phyloP scores from a whole-genome alignment of 2,797 vertebrate genomes.

The Danio tinwini region DNA sequence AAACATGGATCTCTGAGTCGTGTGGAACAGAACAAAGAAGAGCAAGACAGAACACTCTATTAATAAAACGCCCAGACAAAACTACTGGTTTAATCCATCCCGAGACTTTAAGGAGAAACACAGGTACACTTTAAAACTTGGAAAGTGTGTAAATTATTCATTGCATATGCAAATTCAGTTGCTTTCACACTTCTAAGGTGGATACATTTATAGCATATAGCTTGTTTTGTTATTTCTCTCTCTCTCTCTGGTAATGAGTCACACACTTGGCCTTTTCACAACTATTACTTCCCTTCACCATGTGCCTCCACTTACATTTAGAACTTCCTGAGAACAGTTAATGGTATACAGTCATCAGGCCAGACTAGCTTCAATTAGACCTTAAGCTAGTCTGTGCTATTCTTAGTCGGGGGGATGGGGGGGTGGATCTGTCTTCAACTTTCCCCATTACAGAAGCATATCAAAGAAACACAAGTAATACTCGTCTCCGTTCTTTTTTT shows the following conservation, averaged over 20 bases:
- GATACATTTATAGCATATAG: neutral
- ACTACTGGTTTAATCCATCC: neutral
- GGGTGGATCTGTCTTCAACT: neutral
- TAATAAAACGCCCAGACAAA: neutral
- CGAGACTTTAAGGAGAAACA: neutral
- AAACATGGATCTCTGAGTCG: neutral
- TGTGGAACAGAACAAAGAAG: neutral
- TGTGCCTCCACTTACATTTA: slow-evolving; percentile 30
- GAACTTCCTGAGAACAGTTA: slow-evolving; percentile 4
- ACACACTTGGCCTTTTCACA: slow-evolving; percentile 17
- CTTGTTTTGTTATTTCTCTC: neutral
- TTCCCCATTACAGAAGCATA: neutral
- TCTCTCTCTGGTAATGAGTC: slow-evolving; percentile 14
- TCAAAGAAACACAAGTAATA: neutral
- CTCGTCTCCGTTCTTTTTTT: neutral
- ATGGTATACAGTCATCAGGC: slow-evolving; percentile 13
- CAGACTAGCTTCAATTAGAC: neutral
- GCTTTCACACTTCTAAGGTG: neutral
- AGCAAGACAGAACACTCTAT: neutral
- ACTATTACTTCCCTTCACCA: slow-evolving; percentile 14
- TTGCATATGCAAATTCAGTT: neutral
- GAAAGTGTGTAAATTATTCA: neutral
- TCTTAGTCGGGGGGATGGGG: neutral
- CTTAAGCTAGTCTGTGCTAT: neutral
- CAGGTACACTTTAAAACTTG: neutral